A percentile compares a stretch with the other conserved stretches of the same genome.
phyloP scores from a whole-genome alignment of 2,797 vertebrate genomes.

The Hoplostethus mediterraneus region DNA sequence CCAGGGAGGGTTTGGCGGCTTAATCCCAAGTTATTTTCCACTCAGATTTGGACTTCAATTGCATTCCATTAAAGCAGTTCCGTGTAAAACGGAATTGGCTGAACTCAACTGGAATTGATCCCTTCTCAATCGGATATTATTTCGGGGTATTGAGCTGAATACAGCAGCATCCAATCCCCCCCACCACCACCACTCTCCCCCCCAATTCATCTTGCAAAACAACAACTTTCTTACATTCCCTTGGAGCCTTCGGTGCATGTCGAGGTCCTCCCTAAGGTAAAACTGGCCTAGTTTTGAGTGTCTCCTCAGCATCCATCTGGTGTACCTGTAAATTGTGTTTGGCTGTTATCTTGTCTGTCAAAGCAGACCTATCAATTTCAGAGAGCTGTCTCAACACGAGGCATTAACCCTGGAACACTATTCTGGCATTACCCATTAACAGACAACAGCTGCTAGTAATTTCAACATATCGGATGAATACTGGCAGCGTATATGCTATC shows the following conservation, averaged over 20 bases:
- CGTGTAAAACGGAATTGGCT: slow-evolving; percentile 1
- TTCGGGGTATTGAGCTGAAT: slow-evolving; percentile 29
- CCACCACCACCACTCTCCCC: slow-evolving; percentile 24
- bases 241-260: slow-evolving; percentile 55
- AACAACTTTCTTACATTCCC: slow-evolving; percentile 63
- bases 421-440: slow-evolving; percentile 53
- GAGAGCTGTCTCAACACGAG: slow-evolving; percentile 61
- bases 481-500: slow-evolving; percentile 35
- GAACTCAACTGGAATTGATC: slow-evolving; percentile 31
- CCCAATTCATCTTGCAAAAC: slow-evolving; percentile 65
- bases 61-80: slow-evolving; percentile 25
- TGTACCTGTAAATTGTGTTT: slow-evolving; percentile 68
- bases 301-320: slow-evolving; percentile 77
- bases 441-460: slow-evolving; percentile 64
- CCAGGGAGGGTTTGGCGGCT: slow-evolving; percentile 23
- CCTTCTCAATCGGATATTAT: slow-evolving; percentile 31
- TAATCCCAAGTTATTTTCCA: slow-evolving; percentile 53
- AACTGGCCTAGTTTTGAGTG: slow-evolving; percentile 75
- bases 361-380: slow-evolving; percentile 72
- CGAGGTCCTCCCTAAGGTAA: slow-evolving; percentile 72
- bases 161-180: slow-evolving; percentile 15
- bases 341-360: slow-evolving; percentile 77
- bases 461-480: slow-evolving; percentile 59
- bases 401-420: slow-evolving; percentile 72
- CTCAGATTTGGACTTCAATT: slow-evolving; percentile 41